phyloP scores from a whole-genome alignment of 2,888 invertebrate genomes.

The Lepidocyrtoides sp. region DNA sequence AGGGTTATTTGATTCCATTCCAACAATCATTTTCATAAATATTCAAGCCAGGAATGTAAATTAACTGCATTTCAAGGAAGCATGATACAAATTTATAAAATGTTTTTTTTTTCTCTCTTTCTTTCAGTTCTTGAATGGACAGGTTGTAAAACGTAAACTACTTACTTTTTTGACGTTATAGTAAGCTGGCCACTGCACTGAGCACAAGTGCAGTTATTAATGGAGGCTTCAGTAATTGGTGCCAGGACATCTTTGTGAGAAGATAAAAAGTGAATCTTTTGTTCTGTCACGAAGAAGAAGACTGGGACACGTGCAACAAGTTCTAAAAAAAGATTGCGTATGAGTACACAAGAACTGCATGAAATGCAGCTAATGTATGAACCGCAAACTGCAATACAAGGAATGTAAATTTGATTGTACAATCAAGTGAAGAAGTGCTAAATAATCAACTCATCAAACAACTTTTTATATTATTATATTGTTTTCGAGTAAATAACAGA shows the following conservation, averaged over 20 bases:
- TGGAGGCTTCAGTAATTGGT: neutral
- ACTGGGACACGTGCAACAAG: constrained; percentile 54
- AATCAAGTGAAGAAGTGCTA: constrained; percentile 51
- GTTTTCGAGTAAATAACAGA: constrained; percentile 48
- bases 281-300: constrained; percentile 65
- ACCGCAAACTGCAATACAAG: neutral
- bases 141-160: neutral
- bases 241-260: neutral
- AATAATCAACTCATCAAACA: constrained; percentile 41
- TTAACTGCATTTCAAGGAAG: constrained; percentile 42
- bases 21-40: constrained; percentile 19
- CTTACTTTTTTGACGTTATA: neutral
- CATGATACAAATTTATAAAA: neutral
- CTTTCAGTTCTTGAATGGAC: constrained; percentile 14
- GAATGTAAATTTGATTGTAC: neutral
- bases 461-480: constrained; percentile 13
- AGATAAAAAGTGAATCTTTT: constrained; percentile 30
- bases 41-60: constrained; percentile 15
- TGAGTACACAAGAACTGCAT: neutral
- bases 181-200: neutral
- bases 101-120: constrained; percentile 4
- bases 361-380: too few species aligned
- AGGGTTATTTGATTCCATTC: constrained; percentile 4
- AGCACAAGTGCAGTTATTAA: neutral
- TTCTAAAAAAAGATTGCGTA: neutral